Conservation (phyloP, 2,797 vertebrate species). For the Simalia tracyae region DNA sequence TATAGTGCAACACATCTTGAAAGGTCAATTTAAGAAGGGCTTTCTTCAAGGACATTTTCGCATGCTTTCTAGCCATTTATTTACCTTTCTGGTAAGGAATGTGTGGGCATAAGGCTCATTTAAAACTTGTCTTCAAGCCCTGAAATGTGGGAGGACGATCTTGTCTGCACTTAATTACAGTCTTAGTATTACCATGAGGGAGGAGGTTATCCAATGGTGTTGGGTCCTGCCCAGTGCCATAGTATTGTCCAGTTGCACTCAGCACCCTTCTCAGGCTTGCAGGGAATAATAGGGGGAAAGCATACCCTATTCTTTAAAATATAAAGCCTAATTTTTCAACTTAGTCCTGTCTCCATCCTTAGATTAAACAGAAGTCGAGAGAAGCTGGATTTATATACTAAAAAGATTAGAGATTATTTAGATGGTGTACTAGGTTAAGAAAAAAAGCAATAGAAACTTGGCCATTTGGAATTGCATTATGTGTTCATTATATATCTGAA, state of each 20-base stretch:
- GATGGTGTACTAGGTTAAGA: neutral
- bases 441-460: neutral
- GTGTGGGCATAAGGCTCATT: neutral
- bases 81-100: neutral
- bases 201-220: neutral
- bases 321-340: neutral
- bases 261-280: no score
- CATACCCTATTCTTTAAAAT: neutral
- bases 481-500: neutral
- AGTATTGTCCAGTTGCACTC: neutral
- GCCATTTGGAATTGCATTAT: neutral
- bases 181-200: neutral
- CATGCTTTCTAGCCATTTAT: neutral
- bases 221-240: neutral
- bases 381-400: neutral
- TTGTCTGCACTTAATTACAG: neutral
- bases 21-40: neutral
- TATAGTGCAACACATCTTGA: neutral
- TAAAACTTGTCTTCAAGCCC: neutral
- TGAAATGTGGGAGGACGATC: neutral
- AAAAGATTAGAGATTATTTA: neutral
- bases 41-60: neutral
- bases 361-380: neutral
- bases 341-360: neutral
- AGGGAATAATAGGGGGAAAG: neutral